Evolutionary conservation across 1,140 invertebrate genomes (phyloP).

Genomic region (Drosophila sproati): DNA sequence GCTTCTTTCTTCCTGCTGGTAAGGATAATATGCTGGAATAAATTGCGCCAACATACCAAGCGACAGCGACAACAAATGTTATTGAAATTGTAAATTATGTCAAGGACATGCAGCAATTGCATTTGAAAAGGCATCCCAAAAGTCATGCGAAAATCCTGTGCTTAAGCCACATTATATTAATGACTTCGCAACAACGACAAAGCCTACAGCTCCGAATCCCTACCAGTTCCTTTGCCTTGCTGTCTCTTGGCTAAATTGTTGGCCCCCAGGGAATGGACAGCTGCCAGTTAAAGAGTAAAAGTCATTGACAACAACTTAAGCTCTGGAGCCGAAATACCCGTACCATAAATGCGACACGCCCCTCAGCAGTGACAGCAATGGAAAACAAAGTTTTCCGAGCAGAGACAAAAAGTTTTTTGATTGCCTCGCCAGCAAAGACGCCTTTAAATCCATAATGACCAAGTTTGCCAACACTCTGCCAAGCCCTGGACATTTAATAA

Average conservation of each 20-base stretch:
- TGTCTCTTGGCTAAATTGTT: conserved; percentile 26
- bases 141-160: conserved; percentile 36
- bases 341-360: conserved; percentile 21
- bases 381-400: conserved; percentile 44
- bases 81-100: conserved; percentile 83
- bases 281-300: conserved; percentile 78
- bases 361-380: conserved; percentile 63
- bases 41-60: conserved; percentile 46
- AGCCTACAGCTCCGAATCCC: conserved; percentile 15
- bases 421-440: conserved; percentile 38
- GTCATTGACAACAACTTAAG: conserved; percentile 65
- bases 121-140: conserved; percentile 21
- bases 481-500: conserved; percentile 60
- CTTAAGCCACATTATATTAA: conserved; percentile 36
- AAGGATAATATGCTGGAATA: conserved; percentile 67
- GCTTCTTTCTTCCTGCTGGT: background rate
- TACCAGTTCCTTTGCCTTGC: background rate
- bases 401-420: conserved; percentile 60
- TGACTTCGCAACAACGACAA: conserved; percentile 24
- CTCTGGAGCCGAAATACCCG: conserved; percentile 9
- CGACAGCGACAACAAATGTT: conserved; percentile 43
- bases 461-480: conserved; percentile 51
- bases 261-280: conserved; percentile 57
- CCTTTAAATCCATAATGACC: conserved; percentile 59
- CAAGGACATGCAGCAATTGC: conserved; percentile 68